Base-by-base conservation (phyloP, 2,797 vertebrate species). In the Clarias pachynema region DNA sequence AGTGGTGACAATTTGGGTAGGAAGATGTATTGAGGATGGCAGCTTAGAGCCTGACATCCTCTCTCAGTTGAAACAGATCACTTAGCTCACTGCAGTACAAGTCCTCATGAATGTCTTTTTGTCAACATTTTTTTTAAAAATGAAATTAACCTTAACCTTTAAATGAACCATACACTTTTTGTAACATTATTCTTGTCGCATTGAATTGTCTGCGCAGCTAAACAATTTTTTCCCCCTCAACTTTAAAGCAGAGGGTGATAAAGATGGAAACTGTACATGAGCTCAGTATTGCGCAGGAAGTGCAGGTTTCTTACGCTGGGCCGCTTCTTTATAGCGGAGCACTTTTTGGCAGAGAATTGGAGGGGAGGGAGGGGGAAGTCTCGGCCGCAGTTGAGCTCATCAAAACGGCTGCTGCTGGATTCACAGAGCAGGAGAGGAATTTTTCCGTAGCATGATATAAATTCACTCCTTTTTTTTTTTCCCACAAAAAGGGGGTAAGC, bases 281-380 rank as follows among this genome's bases (percentile, higher is more conserved):
- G 89, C 90, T 89, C 93, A 94, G 89, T 93, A 93, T 95, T 91
- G 87, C 24, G 94, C 94, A 93, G 88, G 89, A 89, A 88, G 87
- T 84, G 73, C 85, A 82, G 89, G 88, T 89, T 89, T 89, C 80
- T 83, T 87, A 83, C 86, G 79, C 87, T 85, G 87, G 59, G 31
- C 88, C 72, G 69, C 63, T 79, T 86, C 84, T 81, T 14, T 72
- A 86, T 63, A 18, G 59, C 26, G 92, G 91, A 89, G 89, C 95
- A 93, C 83, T 94, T 93, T 95, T 89, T 94, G 92, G 93, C 93
- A 57, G 78, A 75, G 44, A 68, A 40, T 65, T 34, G 15, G 37
- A 91, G 72, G 79, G 79, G 83, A 92, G 91, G 91, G 93, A 93
- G 88, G 93, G 93, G 89, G 91, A 91, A 80, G 88, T 89, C 81